Base-by-base conservation (phyloP, 2,888 invertebrate genomes). In the Scaptomyza tumidula region DNA sequence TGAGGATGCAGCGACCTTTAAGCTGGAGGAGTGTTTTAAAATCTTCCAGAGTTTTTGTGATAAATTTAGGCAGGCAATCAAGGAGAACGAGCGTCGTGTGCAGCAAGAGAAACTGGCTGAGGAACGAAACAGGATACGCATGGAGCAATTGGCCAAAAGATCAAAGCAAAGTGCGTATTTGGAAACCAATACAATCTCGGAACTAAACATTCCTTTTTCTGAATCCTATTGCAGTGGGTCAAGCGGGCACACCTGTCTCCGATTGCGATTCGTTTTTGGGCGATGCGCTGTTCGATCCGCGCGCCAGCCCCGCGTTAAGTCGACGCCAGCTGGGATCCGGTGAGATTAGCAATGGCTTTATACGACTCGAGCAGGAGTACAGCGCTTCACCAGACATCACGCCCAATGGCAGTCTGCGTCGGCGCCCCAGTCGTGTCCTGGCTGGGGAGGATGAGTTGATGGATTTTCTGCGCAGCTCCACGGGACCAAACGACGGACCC, bases 21-120 rank as follows among this genome's bases (percentile, higher is more conserved):
- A 98, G 91, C 93, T 99, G 43, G 98, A 99, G 91, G 98, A 99
- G 91, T 98, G 98, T 89, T 97, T 98, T 89, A 96, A 96, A 92
- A 96, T 97, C 76, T 95, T 99, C 90, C 96, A 96, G 86, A 95
- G 94, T 48, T 98, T 99, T 93, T 97, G 97, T 91, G 94, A 95
- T 71, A 96, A 97, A 92, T 97, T 97, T 93, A 95, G 95, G 59
- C 95, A 96, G 78, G 97, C 97, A 0, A 95, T 96, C 11, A 93
- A 94, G 65, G 98, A 98, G 90, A 98, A 98, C 92, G 96, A 96
- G 88, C 93, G 97, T 44, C 93, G 98, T 5, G 94, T 95, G 61
- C 94, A 96, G 29, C 95, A 96, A 89, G 98, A 98, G 90, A 97
- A 97, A 90, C 97, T 97, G 91, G 97, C 97, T 0, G 95, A 95